Evolutionary conservation across 2,113 vertebrate genomes (phyloP).

Genomic region (Enhydra lutris): DNA sequence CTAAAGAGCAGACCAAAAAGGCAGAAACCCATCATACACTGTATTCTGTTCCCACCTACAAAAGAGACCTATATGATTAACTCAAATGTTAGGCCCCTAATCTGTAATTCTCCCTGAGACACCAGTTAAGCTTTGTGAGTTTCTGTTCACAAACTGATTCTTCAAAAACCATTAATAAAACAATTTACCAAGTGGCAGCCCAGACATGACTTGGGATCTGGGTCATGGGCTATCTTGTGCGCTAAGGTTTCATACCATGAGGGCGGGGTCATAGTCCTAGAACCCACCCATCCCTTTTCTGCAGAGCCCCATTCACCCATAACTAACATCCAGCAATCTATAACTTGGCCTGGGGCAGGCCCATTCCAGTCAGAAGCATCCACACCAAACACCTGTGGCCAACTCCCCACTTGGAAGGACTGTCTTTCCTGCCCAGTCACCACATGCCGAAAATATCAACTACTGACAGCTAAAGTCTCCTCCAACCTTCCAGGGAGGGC

Average conservation of each 20-base stretch:
- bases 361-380: not conserved
- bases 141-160: not conserved
- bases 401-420: not conserved
- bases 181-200: not conserved
- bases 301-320: not conserved
- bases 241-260: not conserved
- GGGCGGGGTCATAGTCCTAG: not conserved
- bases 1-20: not conserved
- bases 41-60: not conserved
- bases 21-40: not conserved
- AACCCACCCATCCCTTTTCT: not conserved
- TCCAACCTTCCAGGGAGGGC: not conserved
- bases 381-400: not conserved
- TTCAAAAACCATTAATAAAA: not conserved
- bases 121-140: not conserved
- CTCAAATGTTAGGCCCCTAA: not conserved
- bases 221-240: not conserved
- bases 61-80: not conserved
- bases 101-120: not conserved
- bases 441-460: not conserved
- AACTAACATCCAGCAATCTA: not conserved
- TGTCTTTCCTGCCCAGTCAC: not conserved
- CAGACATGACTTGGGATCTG: not conserved
- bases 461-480: not conserved
- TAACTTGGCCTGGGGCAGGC: not conserved